Evolutionary conservation across 2,797 vertebrate species (phyloP).

Genomic region (Tokudaia muenninki): DNA sequence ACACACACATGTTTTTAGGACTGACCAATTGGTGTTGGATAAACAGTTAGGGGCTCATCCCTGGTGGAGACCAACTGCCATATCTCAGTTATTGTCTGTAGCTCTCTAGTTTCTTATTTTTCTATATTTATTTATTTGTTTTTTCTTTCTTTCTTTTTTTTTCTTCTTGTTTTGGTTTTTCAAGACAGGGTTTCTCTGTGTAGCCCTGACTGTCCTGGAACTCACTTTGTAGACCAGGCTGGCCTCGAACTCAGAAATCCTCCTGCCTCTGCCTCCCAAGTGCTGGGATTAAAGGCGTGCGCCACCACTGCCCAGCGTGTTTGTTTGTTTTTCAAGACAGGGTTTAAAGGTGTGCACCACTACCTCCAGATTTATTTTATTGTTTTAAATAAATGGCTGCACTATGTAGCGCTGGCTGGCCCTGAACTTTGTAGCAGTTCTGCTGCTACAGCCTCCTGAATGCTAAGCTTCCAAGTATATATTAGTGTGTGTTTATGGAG

Average conservation of each 20-base stretch:
- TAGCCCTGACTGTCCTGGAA: too few species aligned
- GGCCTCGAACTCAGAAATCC: too few species aligned
- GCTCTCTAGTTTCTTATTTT: not conserved
- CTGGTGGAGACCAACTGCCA: not conserved
- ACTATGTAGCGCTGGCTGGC: not conserved
- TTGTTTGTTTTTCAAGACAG: too few species aligned
- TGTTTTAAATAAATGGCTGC: not conserved
- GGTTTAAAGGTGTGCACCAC: not conserved
- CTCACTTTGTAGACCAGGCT: too few species aligned
- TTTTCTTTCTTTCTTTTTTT: not conserved
- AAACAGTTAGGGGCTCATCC: not conserved
- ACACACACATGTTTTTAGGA: not conserved
- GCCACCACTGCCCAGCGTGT: too few species aligned
- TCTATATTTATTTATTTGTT: not conserved
- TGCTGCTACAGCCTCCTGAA: not conserved
- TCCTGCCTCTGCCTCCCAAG: too few species aligned
- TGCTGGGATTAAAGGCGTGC: too few species aligned
- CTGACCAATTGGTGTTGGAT: not conserved
- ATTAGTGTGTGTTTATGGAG: not conserved
- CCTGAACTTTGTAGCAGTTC: too few species aligned
- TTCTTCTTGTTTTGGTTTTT: too few species aligned
- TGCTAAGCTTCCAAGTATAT: not conserved
- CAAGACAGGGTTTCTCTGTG: too few species aligned
- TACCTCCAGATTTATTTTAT: not conserved
- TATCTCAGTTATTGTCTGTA: not conserved